phyloP scores from a whole-genome alignment of 2,113 vertebrate genomes.

The Sylvietta virens region DNA sequence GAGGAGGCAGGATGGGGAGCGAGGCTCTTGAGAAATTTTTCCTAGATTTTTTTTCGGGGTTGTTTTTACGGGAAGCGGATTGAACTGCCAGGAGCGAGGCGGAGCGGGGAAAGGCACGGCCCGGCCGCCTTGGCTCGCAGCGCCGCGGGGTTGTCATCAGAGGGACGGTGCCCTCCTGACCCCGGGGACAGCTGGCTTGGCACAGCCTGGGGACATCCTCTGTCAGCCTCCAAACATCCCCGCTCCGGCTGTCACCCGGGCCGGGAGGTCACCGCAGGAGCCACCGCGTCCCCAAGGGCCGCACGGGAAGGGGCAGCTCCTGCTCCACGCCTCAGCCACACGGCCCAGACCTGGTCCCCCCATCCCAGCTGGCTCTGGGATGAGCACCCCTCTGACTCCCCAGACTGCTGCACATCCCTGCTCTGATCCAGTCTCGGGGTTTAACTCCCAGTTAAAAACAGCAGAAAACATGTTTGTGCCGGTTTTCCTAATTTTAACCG shows the following conservation, averaged over 20 bases:
- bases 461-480: neutral
- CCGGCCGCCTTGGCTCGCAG: neutral
- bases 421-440: neutral
- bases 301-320: neutral
- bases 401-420: neutral
- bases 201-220: neutral
- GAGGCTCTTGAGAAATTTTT: neutral
- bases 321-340: neutral
- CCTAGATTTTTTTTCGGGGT: neutral
- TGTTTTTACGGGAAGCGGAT: neutral
- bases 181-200: neutral
- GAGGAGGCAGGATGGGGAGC: neutral
- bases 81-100: neutral
- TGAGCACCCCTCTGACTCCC: neutral
- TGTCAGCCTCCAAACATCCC: neutral
- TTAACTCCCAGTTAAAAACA: neutral
- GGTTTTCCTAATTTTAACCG: neutral
- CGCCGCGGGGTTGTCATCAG: neutral
- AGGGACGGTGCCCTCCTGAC: neutral
- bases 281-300: neutral
- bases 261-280: neutral
- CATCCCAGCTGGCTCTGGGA: neutral
- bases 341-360: accelerated
- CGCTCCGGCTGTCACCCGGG: neutral
- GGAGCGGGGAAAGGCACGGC: neutral